A percentile compares a stretch with the other conserved stretches of the same genome.
These are phyloP conservation scores for Pandion haliaetus DNA, from an alignment of 2,113 vertebrate species.

Conservation along the genomic window DNA sequence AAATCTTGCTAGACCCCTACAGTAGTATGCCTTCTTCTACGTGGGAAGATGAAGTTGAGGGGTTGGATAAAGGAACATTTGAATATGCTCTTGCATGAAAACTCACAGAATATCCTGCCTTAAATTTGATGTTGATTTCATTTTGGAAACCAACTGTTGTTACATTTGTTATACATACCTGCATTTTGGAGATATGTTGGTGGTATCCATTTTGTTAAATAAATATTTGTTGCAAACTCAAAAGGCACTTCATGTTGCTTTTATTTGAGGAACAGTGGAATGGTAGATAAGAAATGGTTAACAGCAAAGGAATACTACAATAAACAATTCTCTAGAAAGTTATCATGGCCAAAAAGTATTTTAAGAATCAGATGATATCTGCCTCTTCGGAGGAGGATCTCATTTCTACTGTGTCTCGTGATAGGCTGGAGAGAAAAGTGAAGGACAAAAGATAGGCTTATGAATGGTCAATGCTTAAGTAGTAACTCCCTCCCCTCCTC, in stretches of 20 bases:
- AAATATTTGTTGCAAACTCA: slow-evolving; percentile 61
- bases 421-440: neutral
- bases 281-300: neutral
- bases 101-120: slow-evolving; percentile 32
- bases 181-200: slow-evolving; percentile 19
- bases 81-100: slow-evolving; percentile 93
- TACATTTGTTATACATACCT: slow-evolving; percentile 13
- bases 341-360: neutral
- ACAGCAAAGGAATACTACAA: neutral
- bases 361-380: neutral
- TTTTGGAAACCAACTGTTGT: slow-evolving; percentile 32
- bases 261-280: neutral
- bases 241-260: neutral
- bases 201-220: slow-evolving; percentile 66
- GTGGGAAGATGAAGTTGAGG: slow-evolving; percentile 93
- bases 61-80: slow-evolving; percentile 94
- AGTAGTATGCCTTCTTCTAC: slow-evolving; percentile 98
- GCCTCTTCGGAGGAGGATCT: neutral
- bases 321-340: neutral
- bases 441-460: neutral
- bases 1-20: slow-evolving; percentile 94
- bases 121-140: slow-evolving; percentile 32
- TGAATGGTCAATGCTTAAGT: neutral
- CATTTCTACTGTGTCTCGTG: neutral
- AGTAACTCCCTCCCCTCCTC: neutral